phyloP scores from a whole-genome alignment of 2,113 vertebrate species.

The Nestor notabilis region DNA sequence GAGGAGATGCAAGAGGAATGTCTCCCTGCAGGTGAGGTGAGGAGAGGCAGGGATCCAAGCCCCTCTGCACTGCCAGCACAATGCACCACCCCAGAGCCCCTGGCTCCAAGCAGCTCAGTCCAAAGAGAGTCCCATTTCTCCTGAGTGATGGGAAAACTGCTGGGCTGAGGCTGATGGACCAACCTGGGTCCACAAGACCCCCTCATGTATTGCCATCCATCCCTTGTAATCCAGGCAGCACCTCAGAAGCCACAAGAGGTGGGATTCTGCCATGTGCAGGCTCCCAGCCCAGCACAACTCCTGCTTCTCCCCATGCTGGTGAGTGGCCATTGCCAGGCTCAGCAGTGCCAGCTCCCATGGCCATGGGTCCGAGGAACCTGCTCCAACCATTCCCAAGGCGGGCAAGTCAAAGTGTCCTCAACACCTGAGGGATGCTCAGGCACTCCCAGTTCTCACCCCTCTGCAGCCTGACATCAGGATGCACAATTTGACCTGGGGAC shows the following conservation, averaged over 20 bases:
- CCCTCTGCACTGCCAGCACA: neutral
- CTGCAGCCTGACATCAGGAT: neutral
- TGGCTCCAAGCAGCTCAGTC: neutral
- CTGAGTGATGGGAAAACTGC: neutral
- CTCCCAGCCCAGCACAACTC: neutral
- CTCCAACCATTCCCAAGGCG: neutral
- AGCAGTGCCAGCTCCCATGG: neutral
- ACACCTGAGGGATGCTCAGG: accelerated
- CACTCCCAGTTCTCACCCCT: neutral
- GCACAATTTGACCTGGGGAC: accelerated
- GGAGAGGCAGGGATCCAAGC: neutral
- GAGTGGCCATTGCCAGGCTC: neutral
- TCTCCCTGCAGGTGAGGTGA: neutral
- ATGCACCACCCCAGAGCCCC: neutral
- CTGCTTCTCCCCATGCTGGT: neutral
- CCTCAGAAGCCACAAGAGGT: accelerated
- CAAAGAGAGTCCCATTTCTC: neutral
- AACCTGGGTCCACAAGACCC: neutral
- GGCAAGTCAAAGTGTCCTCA: neutral
- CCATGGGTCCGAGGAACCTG: neutral
- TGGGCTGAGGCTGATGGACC: neutral
- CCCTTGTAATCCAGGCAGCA: neutral
- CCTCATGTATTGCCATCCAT: neutral
- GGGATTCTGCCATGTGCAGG: accelerated
- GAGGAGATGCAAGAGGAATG: neutral